Base-by-base conservation (phyloP, 2,888 invertebrate genomes). In the Meandrusa payeni region DNA sequence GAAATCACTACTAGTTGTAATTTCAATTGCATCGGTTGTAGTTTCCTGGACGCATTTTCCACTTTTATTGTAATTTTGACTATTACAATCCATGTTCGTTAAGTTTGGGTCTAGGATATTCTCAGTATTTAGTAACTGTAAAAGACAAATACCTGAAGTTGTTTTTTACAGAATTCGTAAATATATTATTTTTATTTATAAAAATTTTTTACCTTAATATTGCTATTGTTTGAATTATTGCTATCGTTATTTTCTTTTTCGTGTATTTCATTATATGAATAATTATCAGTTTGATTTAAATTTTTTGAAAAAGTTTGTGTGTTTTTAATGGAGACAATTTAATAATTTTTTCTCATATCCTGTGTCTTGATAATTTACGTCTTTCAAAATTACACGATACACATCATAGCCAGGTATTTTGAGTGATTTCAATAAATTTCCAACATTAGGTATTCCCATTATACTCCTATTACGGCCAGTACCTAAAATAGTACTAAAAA, bases 391-490 rank as follows among this genome's bases (percentile, higher is more conserved):
- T 10, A 38, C 6, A n/a, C 3, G 19, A 27, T 32, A 24, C 1
- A 43, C 32, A 13, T n/a, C 32, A 7, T 28, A 41, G 10, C 37
- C 36, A n/a, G 37, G 38, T 13, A 38, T 15, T 19, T 13, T 37
- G 3, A 43, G 20, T 1, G 24, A 11, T 26, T 37, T 32, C 3
- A 43, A 7, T 12, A 43, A 26, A 5, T 32, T 9, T 9, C 20
- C 26, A 32, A 43, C 7, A 7, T 24, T 24, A 4, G 19, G 13
- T 20, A 26, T n/a, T 6, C n/a, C 9, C 2, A 38, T 10, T 3
- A 5, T 17, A 1, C 5, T 12, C 4, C 2, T 19, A 2, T 13
- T 33, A 11, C 1, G 5, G 32, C 9, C 26, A 4, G 32, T 12
- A 2, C 2, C 19, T 31, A 43, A 26, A 43, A 38, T 12, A 10